A percentile compares a stretch with the other conserved stretches of the same genome.
Evolutionary conservation across 2,113 vertebrate species (phyloP).

Genomic region (Macrotis lagotis): DNA sequence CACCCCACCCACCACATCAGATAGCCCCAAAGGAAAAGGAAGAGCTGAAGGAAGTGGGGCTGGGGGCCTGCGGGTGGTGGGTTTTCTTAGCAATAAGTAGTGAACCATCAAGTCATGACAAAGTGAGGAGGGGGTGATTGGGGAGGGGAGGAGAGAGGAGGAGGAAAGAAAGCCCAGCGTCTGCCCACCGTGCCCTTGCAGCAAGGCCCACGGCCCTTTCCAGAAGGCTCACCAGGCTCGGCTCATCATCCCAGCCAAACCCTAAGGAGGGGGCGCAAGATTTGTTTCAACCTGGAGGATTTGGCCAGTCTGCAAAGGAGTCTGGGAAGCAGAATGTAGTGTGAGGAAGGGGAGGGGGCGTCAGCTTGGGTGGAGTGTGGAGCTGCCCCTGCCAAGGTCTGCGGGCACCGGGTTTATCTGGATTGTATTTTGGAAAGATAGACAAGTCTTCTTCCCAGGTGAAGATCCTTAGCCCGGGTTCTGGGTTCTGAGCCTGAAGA

Average conservation of each 20-base stretch:
- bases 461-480: not conserved
- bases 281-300: not conserved
- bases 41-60: not conserved
- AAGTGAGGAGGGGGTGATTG: not conserved
- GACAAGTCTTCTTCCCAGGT: not conserved
- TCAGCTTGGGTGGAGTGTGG: not conserved
- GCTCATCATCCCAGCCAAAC: not conserved
- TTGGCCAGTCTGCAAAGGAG: not conserved
- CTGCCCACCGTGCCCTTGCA: not conserved
- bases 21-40: not conserved
- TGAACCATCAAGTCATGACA: not conserved
- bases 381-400: not conserved
- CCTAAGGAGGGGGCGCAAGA: not conserved
- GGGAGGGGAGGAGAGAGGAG: no score
- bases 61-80: not conserved
- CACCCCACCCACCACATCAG: not conserved
- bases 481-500: not conserved
- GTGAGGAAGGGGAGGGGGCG: no score
- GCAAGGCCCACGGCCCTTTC: not conserved
- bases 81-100: not conserved
- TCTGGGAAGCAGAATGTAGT: not conserved
- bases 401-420: not conserved
- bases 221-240: not conserved
- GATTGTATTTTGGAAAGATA: not conserved
- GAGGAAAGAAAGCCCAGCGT: not conserved